Evolutionary conservation across 2,797 vertebrate genomes (phyloP).

Genomic region (Ctenopoma multispine): DNA sequence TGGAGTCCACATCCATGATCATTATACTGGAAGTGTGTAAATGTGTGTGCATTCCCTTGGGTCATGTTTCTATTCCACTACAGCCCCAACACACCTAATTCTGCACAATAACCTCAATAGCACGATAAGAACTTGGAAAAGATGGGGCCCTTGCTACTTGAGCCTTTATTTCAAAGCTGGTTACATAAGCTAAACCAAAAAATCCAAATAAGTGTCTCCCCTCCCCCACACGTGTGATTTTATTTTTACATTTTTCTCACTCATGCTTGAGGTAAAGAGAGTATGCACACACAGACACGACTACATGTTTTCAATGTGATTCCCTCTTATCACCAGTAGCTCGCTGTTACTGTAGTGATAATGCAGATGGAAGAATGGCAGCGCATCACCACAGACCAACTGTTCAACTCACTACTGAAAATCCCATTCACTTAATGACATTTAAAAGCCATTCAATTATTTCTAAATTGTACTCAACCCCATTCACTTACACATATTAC

Average conservation of each 20-base stretch:
- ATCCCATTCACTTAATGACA: constrained; percentile 19
- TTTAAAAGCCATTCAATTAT: constrained; percentile 33
- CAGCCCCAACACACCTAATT: constrained; percentile 39
- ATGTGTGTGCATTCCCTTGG: constrained; percentile 54
- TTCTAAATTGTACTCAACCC: constrained; percentile 33
- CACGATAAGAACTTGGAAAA: constrained; percentile 48
- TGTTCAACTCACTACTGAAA: constrained; percentile 34
- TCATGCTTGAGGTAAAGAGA: constrained; percentile 19
- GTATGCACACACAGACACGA: constrained; percentile 8
- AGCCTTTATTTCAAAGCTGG: constrained; percentile 41
- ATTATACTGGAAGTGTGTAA: constrained; percentile 61
- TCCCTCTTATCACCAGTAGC: constrained; percentile 9
- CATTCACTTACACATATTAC: constrained; percentile 44
- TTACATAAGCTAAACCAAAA: constrained; percentile 50
- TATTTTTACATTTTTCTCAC: constrained; percentile 25
- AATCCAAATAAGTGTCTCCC: constrained; percentile 24
- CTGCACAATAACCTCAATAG: constrained; percentile 59
- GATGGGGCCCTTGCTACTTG: neutral
- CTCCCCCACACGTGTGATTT: constrained; percentile 40
- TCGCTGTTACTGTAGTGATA: constrained; percentile 12
- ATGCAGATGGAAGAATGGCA: constrained; percentile 30
- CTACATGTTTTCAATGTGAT: constrained; percentile 29
- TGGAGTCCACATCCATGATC: constrained; percentile 51
- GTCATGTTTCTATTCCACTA: constrained; percentile 68
- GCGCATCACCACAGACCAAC: constrained; percentile 33